Evolutionary conservation across 64 coral and sea anemone genomes (phyloP).

Genomic region (Dendronephthya gigantea): DNA sequence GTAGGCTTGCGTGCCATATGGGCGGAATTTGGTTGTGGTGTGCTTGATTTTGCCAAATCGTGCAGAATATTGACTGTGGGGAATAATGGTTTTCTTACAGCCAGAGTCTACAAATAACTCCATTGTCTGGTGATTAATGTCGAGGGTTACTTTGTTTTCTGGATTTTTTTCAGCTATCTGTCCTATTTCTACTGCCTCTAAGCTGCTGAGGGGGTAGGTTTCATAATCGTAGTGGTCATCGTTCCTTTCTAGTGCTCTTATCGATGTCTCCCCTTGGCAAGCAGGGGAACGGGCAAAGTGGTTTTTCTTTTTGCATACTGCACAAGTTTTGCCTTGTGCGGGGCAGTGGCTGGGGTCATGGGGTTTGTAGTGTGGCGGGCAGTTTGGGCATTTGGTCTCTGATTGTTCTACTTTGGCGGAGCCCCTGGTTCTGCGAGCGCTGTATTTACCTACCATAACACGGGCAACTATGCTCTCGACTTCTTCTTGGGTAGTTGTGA

Average conservation of each 20-base stretch:
- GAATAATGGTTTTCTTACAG: neutral
- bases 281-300: no score
- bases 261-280: neutral
- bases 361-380: neutral
- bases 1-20: neutral
- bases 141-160: neutral
- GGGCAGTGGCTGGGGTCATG: neutral
- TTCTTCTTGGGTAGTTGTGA: slow-evolving; percentile 6
- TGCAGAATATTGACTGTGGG: neutral
- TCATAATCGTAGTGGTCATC: no score
- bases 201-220: neutral
- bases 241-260: neutral
- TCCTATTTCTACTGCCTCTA: neutral
- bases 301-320: no score
- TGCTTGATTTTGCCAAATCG: neutral
- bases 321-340: neutral
- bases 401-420: neutral
- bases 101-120: neutral
- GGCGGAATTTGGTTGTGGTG: neutral
- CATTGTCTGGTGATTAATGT: neutral
- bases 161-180: neutral
- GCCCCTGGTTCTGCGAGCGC: neutral
- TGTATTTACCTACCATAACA: slow-evolving; percentile 11
- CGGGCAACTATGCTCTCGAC: neutral
- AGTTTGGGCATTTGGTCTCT: neutral